These are phyloP conservation scores for Botia almorhae DNA, from an alignment of 2,797 vertebrate species.

Conservation along the genomic window DNA sequence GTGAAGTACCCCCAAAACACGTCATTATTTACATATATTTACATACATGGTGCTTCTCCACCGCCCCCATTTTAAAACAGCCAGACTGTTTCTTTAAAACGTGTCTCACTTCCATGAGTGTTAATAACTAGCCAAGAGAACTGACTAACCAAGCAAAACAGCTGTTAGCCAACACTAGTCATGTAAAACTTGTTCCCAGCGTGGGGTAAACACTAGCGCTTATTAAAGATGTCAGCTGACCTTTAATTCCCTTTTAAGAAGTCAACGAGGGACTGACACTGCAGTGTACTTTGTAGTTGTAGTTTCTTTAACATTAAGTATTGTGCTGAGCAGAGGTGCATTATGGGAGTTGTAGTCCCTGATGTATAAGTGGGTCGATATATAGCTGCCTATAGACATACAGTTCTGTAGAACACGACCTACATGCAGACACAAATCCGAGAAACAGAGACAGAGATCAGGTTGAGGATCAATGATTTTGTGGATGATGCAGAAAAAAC, in stretches of 20 bases:
- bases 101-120: background rate
- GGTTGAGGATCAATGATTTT: background rate
- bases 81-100: background rate
- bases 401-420: conserved; percentile 55
- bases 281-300: conserved; percentile 1
- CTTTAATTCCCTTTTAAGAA: background rate
- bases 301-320: conserved; percentile 16
- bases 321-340: conserved; percentile 3
- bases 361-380: conserved; percentile 48
- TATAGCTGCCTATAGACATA: conserved; percentile 36
- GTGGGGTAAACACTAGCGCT: conserved; percentile 7
- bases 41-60: too few relatives aligned
- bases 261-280: background rate
- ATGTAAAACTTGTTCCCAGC: background rate
- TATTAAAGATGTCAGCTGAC: background rate
- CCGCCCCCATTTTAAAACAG: background rate
- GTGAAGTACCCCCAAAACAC: too few relatives aligned
- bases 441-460: conserved; percentile 25
- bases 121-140: conserved; percentile 36
- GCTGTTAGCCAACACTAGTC: conserved; percentile 18
- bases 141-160: conserved; percentile 22
- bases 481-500: background rate
- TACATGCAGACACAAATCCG: conserved; percentile 35
- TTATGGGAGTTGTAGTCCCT: conserved; percentile 47
- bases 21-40: too few relatives aligned